phyloP scores from a whole-genome alignment of 2,113 vertebrate genomes.

The Centropus bengalensis region DNA sequence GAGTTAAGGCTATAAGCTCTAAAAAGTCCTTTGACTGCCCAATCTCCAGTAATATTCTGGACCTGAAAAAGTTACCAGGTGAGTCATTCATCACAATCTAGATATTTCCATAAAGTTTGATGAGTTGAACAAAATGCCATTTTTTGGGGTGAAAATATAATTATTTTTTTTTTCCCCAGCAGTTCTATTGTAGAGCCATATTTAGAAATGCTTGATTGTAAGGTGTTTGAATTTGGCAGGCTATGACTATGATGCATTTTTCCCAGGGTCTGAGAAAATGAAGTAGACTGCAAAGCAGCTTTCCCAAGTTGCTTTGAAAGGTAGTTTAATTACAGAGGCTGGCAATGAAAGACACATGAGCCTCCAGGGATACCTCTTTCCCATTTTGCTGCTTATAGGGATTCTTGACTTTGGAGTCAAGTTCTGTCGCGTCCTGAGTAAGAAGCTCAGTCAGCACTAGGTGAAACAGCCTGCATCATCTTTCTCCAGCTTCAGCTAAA shows the following conservation, averaged over 20 bases:
- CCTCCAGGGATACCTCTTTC: conserved; percentile 52
- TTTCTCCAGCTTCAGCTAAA: neutral
- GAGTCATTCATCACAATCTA: neutral
- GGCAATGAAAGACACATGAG: conserved; percentile 43
- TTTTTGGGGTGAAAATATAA: neutral
- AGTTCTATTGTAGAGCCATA: conserved; percentile 37
- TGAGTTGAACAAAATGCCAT: neutral
- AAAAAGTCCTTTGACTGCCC: neutral
- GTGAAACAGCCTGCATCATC: conserved; percentile 46
- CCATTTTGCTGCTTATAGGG: conserved; percentile 9
- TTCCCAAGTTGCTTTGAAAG: conserved; percentile 56
- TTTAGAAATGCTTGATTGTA: conserved; percentile 42
- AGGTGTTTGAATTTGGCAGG: conserved; percentile 69
- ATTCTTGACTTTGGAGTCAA: conserved; percentile 43
- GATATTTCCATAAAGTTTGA: neutral
- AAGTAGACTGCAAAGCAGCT: conserved; percentile 51
- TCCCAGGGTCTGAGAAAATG: conserved; percentile 52
- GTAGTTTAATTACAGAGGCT: conserved; percentile 43
- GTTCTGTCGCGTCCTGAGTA: neutral
- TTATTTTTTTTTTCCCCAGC: neutral
- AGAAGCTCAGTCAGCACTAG: conserved; percentile 37
- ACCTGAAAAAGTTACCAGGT: neutral
- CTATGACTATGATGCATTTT: conserved; percentile 38
- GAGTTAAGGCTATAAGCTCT: neutral
- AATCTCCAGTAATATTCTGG: neutral